Evolutionary conservation across 2,888 invertebrate genomes (phyloP).

Genomic region (Tachina lurida): DNA sequence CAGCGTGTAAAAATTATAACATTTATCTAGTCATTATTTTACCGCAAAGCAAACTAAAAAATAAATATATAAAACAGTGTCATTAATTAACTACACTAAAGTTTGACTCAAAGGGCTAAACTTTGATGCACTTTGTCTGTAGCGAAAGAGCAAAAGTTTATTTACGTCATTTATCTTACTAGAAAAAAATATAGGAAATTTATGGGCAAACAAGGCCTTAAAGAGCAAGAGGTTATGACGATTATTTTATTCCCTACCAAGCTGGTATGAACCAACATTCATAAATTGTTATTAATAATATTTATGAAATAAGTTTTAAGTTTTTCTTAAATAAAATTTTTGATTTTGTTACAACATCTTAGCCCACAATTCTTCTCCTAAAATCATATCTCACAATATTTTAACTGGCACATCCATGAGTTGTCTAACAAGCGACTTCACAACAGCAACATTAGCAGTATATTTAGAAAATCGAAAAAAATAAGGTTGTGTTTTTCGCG

Average conservation of each 20-base stretch:
- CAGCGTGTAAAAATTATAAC: constrained; percentile 35
- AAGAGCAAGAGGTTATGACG: background rate
- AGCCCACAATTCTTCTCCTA: background rate
- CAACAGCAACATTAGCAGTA: background rate
- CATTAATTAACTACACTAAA: constrained; percentile 66
- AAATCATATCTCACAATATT: background rate
- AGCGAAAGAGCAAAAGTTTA: constrained; percentile 52
- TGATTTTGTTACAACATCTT: background rate
- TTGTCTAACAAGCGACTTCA: background rate
- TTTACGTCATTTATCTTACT: constrained; percentile 61
- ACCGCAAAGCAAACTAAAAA: constrained; percentile 18
- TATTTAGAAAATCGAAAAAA: background rate
- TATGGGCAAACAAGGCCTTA: background rate
- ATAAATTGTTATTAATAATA: no score
- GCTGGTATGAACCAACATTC: no score
- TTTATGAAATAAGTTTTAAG: no score
- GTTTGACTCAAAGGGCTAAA: constrained; percentile 65
- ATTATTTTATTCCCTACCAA: background rate
- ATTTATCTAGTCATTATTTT: constrained; percentile 40
- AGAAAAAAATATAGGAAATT: constrained; percentile 13
- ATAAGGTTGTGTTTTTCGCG: constrained; percentile 48
- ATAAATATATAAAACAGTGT: constrained; percentile 31
- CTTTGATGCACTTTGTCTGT: constrained; percentile 65
- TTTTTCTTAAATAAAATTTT: no score
- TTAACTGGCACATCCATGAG: background rate